Evolutionary conservation across 1,140 invertebrate genomes (phyloP), one percentile per base, ranked within the genome.

Genomic region (Listronotus bonariensis): DNA sequence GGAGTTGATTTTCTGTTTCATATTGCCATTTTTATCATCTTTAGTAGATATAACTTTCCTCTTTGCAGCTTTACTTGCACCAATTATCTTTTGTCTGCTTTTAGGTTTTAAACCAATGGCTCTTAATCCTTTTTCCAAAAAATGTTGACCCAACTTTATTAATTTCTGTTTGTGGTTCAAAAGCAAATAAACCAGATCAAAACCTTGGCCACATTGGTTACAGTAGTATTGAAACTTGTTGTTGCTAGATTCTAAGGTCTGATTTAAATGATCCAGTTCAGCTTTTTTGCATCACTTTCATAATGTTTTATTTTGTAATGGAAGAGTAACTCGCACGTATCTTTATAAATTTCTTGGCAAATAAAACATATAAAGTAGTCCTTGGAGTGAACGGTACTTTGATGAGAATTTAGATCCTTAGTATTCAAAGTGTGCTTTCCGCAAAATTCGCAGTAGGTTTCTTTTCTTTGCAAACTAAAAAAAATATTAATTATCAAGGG

Each of bases 241-340:
- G 1, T 6, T 17, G 6, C 1, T 48, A 20, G 6, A 18, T 6
- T 18, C 6, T 26, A 10, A 18, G 15, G 3, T 10, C 10, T 20
- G 6, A 48, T 26, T 6, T 10, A 48, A 9, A 18, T 7, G 0
- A 10, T 26, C 18, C 10, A 48, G 3, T 12, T 48, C 45, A 11
- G 45, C 45, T 20, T 48, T 15, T 12, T 20, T 48, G 18, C 18
- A 20, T 20, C 18, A 7, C 15, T 18, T 17, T 48, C 18, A 10
- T 20, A 48, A 20, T 48, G 45, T 20, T 18, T 48, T 17, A 48
- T 48, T 20, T 48, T 48, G 18, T 48, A 20, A 20, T 48, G 45
- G 10, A 26, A 48, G 3, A 48, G 15, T 5, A 48, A 20, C 26
- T 48, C 18, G 10, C 1, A 18, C 6, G 45, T 48, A 12, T 26